Percentiles rank a stretch among this genome's conserved stretches.
Conservation (phyloP, 1,140 invertebrate genomes). For the Zaprionus kolodkinae region DNA sequence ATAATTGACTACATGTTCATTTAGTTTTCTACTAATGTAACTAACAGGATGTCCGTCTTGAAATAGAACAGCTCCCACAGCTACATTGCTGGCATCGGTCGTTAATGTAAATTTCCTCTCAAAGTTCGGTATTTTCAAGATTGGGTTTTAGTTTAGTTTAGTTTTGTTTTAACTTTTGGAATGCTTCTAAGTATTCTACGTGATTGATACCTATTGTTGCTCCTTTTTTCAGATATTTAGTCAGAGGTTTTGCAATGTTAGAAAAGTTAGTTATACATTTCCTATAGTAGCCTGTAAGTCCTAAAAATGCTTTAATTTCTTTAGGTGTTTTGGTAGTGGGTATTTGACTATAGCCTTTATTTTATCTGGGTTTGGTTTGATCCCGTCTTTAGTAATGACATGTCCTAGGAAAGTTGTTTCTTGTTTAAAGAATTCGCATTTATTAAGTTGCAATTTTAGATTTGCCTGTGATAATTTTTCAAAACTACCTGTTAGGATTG, state of each 20-base stretch:
- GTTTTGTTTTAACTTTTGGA: constrained; percentile 8
- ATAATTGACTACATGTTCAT: constrained; percentile 84
- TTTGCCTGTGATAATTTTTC: constrained; percentile 54
- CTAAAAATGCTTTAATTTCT: too few relatives aligned
- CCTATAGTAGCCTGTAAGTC: too few relatives aligned
- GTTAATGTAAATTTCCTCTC: constrained; percentile 9
- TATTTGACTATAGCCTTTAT: too few relatives aligned
- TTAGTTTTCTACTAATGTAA: constrained; percentile 83
- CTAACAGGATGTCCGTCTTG: constrained; percentile 67
- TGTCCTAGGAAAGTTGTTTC: too few relatives aligned
- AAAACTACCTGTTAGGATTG: constrained; percentile 74
- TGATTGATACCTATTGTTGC: background rate
- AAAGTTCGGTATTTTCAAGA: background rate
- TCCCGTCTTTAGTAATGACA: too few relatives aligned
- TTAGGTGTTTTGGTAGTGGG: too few relatives aligned
- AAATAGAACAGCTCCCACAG: constrained; percentile 1
- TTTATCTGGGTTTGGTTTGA: too few relatives aligned
- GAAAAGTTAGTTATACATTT: too few relatives aligned
- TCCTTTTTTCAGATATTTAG: too few relatives aligned
- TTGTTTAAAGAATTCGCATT: too few relatives aligned
- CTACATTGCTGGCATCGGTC: constrained; percentile 13
- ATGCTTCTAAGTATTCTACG: background rate
- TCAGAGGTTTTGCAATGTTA: too few relatives aligned
- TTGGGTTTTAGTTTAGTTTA: constrained; percentile 15
- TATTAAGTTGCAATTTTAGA: constrained; percentile 45